Evolutionary conservation across 2,113 vertebrate genomes (phyloP).

Genomic region (Crotalus tigris): DNA sequence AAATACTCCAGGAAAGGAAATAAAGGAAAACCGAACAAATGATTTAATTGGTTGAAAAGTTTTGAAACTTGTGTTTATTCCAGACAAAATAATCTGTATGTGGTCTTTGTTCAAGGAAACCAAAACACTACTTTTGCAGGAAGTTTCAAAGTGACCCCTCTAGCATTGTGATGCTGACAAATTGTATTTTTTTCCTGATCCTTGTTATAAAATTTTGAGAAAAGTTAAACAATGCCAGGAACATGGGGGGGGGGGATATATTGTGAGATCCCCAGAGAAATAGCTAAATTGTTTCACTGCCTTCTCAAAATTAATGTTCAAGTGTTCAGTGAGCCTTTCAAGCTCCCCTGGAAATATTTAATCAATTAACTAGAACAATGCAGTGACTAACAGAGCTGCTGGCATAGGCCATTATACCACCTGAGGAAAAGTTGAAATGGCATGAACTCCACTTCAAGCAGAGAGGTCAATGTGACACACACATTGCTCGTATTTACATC

Average conservation of each 20-base stretch:
- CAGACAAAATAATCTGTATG: constrained; percentile 17
- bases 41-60: neutral
- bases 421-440: neutral
- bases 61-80: neutral
- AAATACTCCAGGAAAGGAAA: constrained; percentile 32
- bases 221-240: neutral
- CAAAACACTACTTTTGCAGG: constrained; percentile 41
- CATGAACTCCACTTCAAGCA: neutral
- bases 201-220: neutral
- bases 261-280: neutral
- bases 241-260: neutral
- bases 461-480: neutral
- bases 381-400: neutral
- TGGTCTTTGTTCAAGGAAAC: constrained; percentile 45
- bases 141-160: neutral
- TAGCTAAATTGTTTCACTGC: neutral
- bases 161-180: neutral
- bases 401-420: neutral
- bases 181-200: neutral
- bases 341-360: neutral
- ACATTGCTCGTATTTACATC: neutral
- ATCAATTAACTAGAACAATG: neutral
- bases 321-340: neutral
- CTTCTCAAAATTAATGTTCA: neutral
- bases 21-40: neutral